Percentiles rank a stretch among this genome's conserved stretches.
Conservation (phyloP, 2,888 invertebrate genomes). For the Meloe dianella region DNA sequence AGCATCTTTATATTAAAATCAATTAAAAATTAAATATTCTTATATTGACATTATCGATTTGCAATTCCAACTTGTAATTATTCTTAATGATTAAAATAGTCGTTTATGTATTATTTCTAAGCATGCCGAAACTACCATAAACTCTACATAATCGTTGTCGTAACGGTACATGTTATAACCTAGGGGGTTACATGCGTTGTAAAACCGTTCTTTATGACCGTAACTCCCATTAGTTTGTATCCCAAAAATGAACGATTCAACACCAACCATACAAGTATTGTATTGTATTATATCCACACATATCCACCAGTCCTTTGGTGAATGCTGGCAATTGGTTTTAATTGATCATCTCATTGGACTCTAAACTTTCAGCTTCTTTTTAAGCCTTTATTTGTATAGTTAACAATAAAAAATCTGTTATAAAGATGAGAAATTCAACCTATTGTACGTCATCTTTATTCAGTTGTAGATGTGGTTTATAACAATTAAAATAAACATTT, state of each 20-base stretch:
- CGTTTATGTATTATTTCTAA: constrained; percentile 26
- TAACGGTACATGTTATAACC: constrained; percentile 17
- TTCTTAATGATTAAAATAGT: constrained; percentile 17
- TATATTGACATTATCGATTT: not conserved
- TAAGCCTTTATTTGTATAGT: no score
- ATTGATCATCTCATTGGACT: constrained; percentile 47
- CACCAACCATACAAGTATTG: not conserved
- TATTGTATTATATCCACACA: not conserved
- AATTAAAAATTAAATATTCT: constrained; percentile 11
- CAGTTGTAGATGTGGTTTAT: not conserved
- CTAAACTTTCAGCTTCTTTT: constrained; percentile 42
- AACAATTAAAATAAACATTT: not conserved
- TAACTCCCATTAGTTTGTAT: constrained; percentile 25
- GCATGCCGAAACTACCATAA: constrained; percentile 21
- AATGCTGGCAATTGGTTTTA: constrained; percentile 43
- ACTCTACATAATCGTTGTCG: constrained; percentile 25
- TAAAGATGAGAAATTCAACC: no score
- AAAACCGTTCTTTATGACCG: constrained; percentile 34
- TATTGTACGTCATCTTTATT: not conserved
- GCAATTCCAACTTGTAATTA: constrained; percentile 16
- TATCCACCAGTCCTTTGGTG: not conserved
- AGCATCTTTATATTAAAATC: constrained; percentile 10
- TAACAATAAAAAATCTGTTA: no score
- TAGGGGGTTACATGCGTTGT: constrained; percentile 18
- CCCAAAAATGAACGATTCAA: not conserved